Conservation (phyloP, 92 coral and sea anemone genomes). For the Nematostella vectensis region DNA sequence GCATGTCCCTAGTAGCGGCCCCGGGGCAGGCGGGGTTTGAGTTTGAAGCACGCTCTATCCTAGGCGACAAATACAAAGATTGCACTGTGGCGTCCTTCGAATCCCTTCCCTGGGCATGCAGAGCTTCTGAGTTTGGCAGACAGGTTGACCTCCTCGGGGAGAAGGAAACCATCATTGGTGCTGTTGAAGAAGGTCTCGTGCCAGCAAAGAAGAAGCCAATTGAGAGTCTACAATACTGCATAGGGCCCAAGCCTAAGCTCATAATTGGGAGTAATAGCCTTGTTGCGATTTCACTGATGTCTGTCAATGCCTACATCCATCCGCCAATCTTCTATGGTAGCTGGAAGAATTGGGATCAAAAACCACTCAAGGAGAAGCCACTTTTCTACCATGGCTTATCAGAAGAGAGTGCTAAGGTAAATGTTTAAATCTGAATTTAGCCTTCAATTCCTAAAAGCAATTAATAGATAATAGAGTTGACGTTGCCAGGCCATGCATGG, state of each 20-base stretch:
- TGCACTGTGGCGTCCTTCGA: slow-evolving; percentile 11
- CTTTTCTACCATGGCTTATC: background rate
- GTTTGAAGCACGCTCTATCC: slow-evolving; percentile 16
- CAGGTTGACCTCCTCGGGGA: background rate
- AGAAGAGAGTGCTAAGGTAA: background rate
- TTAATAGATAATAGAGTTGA: too few relatives aligned
- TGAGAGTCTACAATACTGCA: background rate
- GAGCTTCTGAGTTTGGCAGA: background rate
- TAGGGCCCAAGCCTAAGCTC: background rate
- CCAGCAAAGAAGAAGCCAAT: background rate
- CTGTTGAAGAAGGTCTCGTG: background rate
- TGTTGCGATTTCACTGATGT: background rate
- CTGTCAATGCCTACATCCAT: background rate
- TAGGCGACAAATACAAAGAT: slow-evolving; percentile 7
- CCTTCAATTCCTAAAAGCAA: too few relatives aligned
- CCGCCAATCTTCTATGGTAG: background rate
- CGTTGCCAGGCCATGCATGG: too few relatives aligned
- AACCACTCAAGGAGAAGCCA: background rate
- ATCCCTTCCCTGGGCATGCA: slow-evolving; percentile 25
- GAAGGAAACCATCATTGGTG: background rate
- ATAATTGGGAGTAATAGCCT: background rate
- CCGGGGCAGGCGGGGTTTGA: slow-evolving; percentile 22
- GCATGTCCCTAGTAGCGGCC: slow-evolving; percentile 10
- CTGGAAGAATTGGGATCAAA: background rate
- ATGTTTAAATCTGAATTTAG: too few relatives aligned